Conservation (phyloP, 2,113 vertebrate genomes). For the Tychaedon coryphoeus region DNA sequence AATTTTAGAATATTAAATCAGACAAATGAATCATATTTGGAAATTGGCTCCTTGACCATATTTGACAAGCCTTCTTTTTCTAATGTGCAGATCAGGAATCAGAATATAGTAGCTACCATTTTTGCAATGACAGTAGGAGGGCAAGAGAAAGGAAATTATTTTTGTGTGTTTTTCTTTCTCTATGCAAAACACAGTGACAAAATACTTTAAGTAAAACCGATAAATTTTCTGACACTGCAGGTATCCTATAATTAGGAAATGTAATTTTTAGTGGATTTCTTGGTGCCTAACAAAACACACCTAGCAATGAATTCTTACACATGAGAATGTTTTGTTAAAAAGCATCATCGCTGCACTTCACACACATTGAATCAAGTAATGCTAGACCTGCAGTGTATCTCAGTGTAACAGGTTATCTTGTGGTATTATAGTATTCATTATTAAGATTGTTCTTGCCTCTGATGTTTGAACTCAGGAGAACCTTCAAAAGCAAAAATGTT, state of each 20-base stretch:
- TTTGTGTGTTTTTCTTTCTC: background rate
- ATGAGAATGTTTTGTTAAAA: background rate
- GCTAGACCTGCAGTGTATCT: background rate
- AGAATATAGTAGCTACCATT: background rate
- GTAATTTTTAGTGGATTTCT: background rate
- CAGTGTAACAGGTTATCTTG: background rate
- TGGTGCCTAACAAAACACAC: background rate
- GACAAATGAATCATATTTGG: background rate
- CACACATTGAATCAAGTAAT: background rate
- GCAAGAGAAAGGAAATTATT: background rate
- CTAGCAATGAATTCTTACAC: background rate
- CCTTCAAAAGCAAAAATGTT: background rate
- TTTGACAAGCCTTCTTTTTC: background rate
- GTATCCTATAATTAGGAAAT: background rate
- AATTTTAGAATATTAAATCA: conserved; percentile 30
- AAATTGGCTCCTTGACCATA: conserved; percentile 3
- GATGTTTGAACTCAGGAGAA: background rate
- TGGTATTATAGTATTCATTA: background rate
- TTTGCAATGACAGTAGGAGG: background rate
- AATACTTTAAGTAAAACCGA: background rate
- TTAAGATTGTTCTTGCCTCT: background rate
- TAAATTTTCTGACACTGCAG: conserved; percentile 2
- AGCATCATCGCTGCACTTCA: background rate
- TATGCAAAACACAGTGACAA: background rate
- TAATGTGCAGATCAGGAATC: background rate